Evolutionary conservation across 2,113 vertebrate genomes (phyloP).

Genomic region (Nothocercus nigrocapillus): DNA sequence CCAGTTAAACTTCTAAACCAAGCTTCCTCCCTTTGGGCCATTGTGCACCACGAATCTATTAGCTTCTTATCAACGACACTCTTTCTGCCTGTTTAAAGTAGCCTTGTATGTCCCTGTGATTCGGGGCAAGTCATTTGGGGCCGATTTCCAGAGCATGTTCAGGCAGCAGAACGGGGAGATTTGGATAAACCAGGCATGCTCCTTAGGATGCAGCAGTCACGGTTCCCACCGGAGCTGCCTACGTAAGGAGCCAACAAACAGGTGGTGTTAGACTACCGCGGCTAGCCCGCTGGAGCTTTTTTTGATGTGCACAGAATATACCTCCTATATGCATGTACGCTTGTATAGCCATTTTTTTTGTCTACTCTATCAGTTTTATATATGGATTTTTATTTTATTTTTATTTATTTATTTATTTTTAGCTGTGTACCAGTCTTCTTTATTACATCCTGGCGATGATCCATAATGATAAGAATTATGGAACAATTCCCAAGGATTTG

Average conservation of each 20-base stretch:
- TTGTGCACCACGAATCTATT: background rate
- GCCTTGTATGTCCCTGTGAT: background rate
- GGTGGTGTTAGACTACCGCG: fast-evolving
- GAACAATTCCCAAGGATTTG: background rate
- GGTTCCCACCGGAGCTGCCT: background rate
- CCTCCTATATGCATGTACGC: background rate
- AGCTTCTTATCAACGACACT: background rate
- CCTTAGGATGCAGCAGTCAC: fast-evolving
- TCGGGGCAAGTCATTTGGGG: background rate
- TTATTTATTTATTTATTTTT: no score
- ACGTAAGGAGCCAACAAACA: background rate
- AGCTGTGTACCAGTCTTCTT: background rate
- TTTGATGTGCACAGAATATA: background rate
- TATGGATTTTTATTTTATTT: background rate
- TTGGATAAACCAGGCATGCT: background rate
- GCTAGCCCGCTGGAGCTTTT: background rate
- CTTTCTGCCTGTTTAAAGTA: background rate
- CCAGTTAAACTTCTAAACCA: background rate
- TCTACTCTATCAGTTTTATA: background rate
- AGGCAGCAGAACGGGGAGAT: background rate
- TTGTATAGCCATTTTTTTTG: background rate
- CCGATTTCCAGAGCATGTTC: background rate
- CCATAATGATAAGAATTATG: background rate
- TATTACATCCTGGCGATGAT: background rate
- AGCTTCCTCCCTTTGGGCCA: fast-evolving